Percentiles rank a stretch among this genome's conserved stretches.
Evolutionary conservation across 2,888 invertebrate genomes (phyloP).

Genomic region (Tiliacea aurago): DNA sequence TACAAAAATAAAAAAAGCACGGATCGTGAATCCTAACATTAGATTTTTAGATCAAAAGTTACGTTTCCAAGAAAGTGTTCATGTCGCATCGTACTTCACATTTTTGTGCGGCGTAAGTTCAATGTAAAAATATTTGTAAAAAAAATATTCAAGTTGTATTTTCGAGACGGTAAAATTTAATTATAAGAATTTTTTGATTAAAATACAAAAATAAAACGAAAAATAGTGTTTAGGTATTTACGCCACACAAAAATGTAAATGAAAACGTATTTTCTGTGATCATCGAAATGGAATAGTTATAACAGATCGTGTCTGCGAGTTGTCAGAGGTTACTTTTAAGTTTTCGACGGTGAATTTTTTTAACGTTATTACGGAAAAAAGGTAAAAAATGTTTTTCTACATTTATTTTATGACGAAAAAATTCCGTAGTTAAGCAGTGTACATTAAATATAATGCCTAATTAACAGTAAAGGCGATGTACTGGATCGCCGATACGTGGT

Average conservation of each 20-base stretch:
- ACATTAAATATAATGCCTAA: slow-evolving; percentile 87
- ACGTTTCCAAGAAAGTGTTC: slow-evolving; percentile 90
- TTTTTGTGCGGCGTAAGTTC: slow-evolving; percentile 72
- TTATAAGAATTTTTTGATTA: slow-evolving; percentile 76
- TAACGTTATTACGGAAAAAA: slow-evolving; percentile 79
- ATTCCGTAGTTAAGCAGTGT: slow-evolving; percentile 89
- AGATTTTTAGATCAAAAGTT: slow-evolving; percentile 88
- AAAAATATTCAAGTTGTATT: slow-evolving; percentile 76
- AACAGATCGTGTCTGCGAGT: slow-evolving; percentile 84
- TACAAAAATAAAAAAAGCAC: slow-evolving; percentile 86
- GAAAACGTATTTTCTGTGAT: slow-evolving; percentile 84
- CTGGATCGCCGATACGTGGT: slow-evolving; percentile 54
- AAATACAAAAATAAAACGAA: slow-evolving; percentile 72
- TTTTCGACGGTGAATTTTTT: slow-evolving; percentile 86
- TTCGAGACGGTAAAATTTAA: slow-evolving; percentile 76
- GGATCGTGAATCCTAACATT: slow-evolving; percentile 89
- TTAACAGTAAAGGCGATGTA: slow-evolving; percentile 75
- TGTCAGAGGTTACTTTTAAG: slow-evolving; percentile 86
- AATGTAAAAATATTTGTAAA: slow-evolving; percentile 73
- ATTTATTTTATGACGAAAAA: slow-evolving; percentile 85
- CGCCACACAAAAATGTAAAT: slow-evolving; percentile 74
- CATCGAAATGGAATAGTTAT: slow-evolving; percentile 88
- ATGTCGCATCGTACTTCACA: slow-evolving; percentile 73
- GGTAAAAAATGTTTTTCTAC: slow-evolving; percentile 84
- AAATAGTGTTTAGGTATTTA: slow-evolving; percentile 70